These are phyloP conservation scores for Lateolabrax maculatus DNA, from an alignment of 2,797 vertebrate genomes.

Conservation along the genomic window DNA sequence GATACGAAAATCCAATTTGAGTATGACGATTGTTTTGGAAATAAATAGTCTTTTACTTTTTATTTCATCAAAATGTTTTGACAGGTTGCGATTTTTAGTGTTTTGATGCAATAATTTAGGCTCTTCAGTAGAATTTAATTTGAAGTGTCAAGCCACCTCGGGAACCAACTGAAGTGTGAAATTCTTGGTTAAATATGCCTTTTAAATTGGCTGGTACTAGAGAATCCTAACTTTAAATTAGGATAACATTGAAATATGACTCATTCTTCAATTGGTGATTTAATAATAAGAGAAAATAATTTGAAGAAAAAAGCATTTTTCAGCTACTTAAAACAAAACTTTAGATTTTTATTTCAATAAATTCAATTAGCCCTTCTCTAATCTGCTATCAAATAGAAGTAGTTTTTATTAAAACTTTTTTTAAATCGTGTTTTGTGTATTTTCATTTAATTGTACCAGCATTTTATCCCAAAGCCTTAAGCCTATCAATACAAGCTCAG, in stretches of 20 bases:
- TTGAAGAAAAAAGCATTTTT: rapidly evolving
- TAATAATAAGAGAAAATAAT: not conserved
- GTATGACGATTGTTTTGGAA: not conserved
- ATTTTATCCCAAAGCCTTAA: not conserved
- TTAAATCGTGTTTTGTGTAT: not conserved
- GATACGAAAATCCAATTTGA: not conserved
- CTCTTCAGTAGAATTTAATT: not conserved
- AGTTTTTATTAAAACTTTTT: not conserved
- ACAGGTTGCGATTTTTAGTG: not conserved
- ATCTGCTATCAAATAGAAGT: not conserved
- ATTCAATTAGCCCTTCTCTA: not conserved
- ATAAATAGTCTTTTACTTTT: not conserved
- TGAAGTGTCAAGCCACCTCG: not conserved
- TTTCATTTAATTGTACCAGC: not conserved
- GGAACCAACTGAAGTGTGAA: not conserved
- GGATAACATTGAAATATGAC: not conserved
- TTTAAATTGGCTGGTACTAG: not conserved
- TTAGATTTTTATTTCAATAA: not conserved
- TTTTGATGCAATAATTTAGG: slow-evolving; percentile 14
- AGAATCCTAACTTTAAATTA: not conserved
- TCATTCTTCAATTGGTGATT: not conserved
- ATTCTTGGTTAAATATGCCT: not conserved
- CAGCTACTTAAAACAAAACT: not conserved
- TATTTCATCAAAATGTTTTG: not conserved
- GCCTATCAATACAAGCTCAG: not conserved